Base-by-base conservation (phyloP, 2,888 invertebrate species). In the Caenorhabditis parvicauda region DNA sequence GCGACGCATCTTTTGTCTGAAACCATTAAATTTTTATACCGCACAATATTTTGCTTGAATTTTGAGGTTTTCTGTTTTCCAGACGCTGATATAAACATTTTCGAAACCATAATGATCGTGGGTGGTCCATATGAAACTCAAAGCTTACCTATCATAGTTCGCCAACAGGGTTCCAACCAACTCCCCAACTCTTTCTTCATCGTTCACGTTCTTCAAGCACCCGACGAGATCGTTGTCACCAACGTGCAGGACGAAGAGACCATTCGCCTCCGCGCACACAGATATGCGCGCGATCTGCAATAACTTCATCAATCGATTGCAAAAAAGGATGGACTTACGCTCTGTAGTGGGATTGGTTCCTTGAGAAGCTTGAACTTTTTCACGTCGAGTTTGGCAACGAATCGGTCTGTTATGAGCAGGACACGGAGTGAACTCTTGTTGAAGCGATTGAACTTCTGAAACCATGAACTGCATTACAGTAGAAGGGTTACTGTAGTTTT, bases 361-460 rank as follows among this genome's bases (percentile, higher is more conserved):
- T 80, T 82, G 77, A 84, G 72, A 17, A 82, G 70, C 64, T 83
- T 83, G 75, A 83, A 84, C 55, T 82, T 82, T 69, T 83, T 83
- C 1, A 81, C 80, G 67, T 84, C 83, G 58, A 84, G 71, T 64
- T 84, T 84, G 65, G 83, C 83, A 60, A 84, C 80, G 60, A 80
- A 83, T 37, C 81, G 81, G 66, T 84, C 83, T 7, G 84, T 84
- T 42, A 84, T 68, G 29, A 82, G 71, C 1, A 84, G 60, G 2
- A 82, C 83, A 53, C 84, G 72, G 46, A 82, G 78, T 7, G 83
- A 81, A 29, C 82, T 81, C 71, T 83, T 83, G 72, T 81, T 82
- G 72, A 81, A 82, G 44, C 82, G 81, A 77, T 84, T 84, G 54
- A 81, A 81, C 81, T 84, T 78, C 63, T 75, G 70, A 22, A 65